Percentiles rank a stretch among this genome's conserved stretches.
phyloP scores from a whole-genome alignment of 1,140 invertebrate genomes.

The Aethina tumida region DNA sequence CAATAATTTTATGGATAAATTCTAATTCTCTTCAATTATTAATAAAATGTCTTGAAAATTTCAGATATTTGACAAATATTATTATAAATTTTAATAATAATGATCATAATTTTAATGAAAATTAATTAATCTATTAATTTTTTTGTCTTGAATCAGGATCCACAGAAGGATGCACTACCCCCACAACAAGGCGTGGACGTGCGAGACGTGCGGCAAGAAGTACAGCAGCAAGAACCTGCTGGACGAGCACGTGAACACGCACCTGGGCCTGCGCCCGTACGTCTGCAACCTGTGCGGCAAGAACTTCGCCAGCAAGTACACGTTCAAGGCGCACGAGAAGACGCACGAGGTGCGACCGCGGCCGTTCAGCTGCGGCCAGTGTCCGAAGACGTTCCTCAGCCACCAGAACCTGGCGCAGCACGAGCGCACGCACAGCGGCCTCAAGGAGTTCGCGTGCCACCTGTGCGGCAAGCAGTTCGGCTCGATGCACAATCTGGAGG shows the following conservation, averaged over 20 bases:
- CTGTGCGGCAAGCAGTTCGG: constrained; percentile 69
- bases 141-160: background rate
- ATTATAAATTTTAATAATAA: too few species aligned
- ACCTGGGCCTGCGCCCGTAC: constrained; percentile 58
- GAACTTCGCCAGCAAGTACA: constrained; percentile 68
- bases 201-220: constrained; percentile 52
- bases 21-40: too few species aligned
- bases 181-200: constrained; percentile 51
- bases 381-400: constrained; percentile 64
- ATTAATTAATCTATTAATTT: too few species aligned
- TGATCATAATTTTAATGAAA: too few species aligned
- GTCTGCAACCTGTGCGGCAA: constrained; percentile 55
- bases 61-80: too few species aligned
- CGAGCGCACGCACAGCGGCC: constrained; percentile 56
- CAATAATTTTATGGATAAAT: too few species aligned
- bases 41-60: too few species aligned
- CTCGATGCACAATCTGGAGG: constrained; percentile 63
- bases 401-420: constrained; percentile 65
- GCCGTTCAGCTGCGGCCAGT: constrained; percentile 55
- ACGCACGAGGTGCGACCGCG: constrained; percentile 58
- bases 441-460: constrained; percentile 62
- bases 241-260: constrained; percentile 60
- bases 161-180: constrained; percentile 48
- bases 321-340: constrained; percentile 60
- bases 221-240: constrained; percentile 57